Conservation (phyloP, 2,113 vertebrate genomes). For the Piprites chloris region DNA sequence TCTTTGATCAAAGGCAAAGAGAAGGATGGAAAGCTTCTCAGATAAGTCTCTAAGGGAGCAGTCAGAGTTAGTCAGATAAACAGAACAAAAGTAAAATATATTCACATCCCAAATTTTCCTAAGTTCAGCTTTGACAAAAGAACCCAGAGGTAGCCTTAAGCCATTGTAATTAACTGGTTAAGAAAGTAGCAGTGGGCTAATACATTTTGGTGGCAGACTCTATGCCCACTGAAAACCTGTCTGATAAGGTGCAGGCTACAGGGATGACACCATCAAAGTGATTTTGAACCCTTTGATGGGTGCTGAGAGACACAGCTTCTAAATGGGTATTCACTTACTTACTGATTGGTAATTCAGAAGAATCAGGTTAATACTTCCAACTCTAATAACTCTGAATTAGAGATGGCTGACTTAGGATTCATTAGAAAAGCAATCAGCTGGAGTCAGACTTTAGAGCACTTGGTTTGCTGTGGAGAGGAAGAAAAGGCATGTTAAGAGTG, state of each 20-base stretch:
- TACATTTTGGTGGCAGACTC: not conserved
- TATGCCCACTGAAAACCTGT: not conserved
- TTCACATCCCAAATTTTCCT: conserved; percentile 15
- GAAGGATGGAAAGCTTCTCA: conserved; percentile 35
- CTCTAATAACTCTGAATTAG: conserved; percentile 38
- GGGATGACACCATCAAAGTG: conserved; percentile 35
- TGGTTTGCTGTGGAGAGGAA: not conserved
- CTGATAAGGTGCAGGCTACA: not conserved
- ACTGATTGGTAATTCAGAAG: conserved; percentile 38
- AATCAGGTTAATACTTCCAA: conserved; percentile 33
- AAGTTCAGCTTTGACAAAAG: conserved; percentile 33
- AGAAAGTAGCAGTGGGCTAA: not conserved
- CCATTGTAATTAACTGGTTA: conserved; percentile 15
- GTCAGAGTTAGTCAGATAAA: conserved; percentile 54
- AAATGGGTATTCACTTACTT: conserved; percentile 46
- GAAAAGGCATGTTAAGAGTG: not conserved
- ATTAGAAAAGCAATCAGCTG: conserved; percentile 43
- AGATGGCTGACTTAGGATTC: conserved; percentile 22
- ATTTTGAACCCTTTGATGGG: conserved; percentile 42
- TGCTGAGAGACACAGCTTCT: not conserved
- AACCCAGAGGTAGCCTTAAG: conserved; percentile 24
- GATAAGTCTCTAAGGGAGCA: conserved; percentile 49
- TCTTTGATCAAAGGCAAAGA: conserved; percentile 57
- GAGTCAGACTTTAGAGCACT: not conserved
- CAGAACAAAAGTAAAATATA: conserved; percentile 54